Conservation (phyloP, 1,140 invertebrate genomes). For the Drosophila pectinifera region DNA sequence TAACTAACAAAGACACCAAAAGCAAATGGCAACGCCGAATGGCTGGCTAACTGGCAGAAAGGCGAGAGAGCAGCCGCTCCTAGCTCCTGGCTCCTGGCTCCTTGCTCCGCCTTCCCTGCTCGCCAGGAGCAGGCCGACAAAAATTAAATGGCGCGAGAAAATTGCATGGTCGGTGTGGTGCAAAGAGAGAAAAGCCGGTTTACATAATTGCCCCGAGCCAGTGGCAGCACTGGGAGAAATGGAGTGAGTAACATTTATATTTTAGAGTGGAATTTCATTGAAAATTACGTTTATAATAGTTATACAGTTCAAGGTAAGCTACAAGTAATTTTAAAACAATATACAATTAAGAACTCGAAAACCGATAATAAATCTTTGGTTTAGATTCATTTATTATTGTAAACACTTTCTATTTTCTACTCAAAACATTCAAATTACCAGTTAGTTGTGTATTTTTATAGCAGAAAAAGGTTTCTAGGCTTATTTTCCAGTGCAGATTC, state of each 20-base stretch:
- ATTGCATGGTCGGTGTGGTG: conserved; percentile 75
- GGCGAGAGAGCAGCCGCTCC: conserved; percentile 26
- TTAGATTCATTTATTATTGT: too few relatives aligned
- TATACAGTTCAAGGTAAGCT: too few relatives aligned
- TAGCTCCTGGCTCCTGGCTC: neutral
- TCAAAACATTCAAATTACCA: too few relatives aligned
- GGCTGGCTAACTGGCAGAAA: conserved; percentile 51
- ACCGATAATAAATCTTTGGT: too few relatives aligned
- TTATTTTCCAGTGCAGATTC: conserved; percentile 7
- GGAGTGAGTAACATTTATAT: too few relatives aligned
- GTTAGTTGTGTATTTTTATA: too few relatives aligned
- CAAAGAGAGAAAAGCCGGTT: conserved; percentile 69
- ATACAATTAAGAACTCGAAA: too few relatives aligned
- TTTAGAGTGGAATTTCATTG: too few relatives aligned
- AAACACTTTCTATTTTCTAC: too few relatives aligned
- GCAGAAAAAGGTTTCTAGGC: neutral
- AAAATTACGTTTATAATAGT: too few relatives aligned
- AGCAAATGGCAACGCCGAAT: conserved; percentile 79
- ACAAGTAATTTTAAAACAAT: too few relatives aligned
- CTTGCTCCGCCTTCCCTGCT: conserved; percentile 10
- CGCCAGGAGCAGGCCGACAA: conserved; percentile 54
- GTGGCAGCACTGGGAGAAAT: neutral
- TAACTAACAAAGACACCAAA: conserved; percentile 83
- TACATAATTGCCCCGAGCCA: conserved; percentile 72
- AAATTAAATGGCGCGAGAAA: conserved; percentile 83